phyloP scores from a whole-genome alignment of 2,888 invertebrate species.

The Plusia festucae region DNA sequence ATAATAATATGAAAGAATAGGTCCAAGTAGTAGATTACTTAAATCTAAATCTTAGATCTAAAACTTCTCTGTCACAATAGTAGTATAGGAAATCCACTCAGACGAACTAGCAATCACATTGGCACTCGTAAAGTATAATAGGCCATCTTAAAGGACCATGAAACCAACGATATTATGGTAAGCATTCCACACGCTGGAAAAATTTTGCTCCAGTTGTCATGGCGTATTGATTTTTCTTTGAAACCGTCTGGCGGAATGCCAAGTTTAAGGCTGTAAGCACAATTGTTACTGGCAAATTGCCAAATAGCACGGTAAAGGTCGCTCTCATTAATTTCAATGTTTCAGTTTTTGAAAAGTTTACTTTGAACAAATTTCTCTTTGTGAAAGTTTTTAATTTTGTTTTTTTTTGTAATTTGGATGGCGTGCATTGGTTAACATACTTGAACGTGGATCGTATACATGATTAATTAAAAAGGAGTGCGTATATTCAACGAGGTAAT shows the following conservation, averaged over 20 bases:
- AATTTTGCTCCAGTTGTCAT: slow-evolving; percentile 52
- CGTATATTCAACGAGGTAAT: no score
- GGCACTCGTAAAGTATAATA: not conserved
- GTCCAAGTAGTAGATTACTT: no score
- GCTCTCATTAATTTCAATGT: slow-evolving; percentile 30
- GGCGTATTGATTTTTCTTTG: slow-evolving; percentile 64
- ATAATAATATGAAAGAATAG: no score
- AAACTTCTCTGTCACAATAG: no score
- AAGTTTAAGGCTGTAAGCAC: slow-evolving; percentile 64
- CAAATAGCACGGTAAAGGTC: slow-evolving; percentile 51
- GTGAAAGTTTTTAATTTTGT: not conserved
- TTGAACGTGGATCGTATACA: no score
- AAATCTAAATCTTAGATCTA: no score
- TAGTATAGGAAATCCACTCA: not conserved
- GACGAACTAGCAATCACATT: not conserved
- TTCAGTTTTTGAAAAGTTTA: slow-evolving; percentile 32
- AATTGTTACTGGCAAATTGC: slow-evolving; percentile 65
- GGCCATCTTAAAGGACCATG: not conserved
- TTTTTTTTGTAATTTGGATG: not conserved
- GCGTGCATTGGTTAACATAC: no score
- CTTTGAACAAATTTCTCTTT: slow-evolving; percentile 7
- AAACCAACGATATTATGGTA: not conserved
- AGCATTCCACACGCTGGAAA: slow-evolving; percentile 32
- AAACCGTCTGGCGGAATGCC: slow-evolving; percentile 64
- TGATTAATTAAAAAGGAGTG: no score